Conservation (phyloP, 2,888 invertebrate species). For the Agonopterix heracliana region DNA sequence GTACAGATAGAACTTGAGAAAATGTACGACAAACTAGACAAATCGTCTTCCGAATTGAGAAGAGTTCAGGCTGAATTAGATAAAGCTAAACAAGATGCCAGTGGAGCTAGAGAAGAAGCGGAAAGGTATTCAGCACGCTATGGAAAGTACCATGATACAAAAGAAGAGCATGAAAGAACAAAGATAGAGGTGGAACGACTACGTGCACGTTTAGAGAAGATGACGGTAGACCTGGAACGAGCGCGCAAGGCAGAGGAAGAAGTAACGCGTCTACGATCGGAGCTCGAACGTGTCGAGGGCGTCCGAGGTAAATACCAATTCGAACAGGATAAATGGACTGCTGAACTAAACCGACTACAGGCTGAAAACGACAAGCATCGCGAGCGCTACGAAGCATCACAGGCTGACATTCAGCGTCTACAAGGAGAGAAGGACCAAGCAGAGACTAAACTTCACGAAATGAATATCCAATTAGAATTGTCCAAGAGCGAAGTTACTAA, state of each 20-base stretch:
- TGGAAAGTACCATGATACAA: constrained; percentile 85
- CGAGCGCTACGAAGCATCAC: constrained; percentile 84
- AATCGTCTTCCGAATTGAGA: constrained; percentile 87
- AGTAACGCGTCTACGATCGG: constrained; percentile 79
- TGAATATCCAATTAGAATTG: constrained; percentile 87
- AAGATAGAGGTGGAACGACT: constrained; percentile 89
- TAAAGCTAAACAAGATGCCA: constrained; percentile 81
- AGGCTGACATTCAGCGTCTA: constrained; percentile 83
- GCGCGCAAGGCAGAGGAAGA: constrained; percentile 83
- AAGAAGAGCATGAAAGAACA: constrained; percentile 85
- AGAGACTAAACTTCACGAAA: constrained; percentile 83
- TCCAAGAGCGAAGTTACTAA: constrained; percentile 87
- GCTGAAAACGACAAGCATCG: constrained; percentile 83
- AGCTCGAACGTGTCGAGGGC: constrained; percentile 84
- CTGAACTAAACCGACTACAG: constrained; percentile 85
- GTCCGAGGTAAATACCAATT: constrained; percentile 79
- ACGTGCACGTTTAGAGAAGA: constrained; percentile 87
- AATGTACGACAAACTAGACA: constrained; percentile 93
- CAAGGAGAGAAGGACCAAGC: constrained; percentile 80
- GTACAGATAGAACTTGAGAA: constrained; percentile 92
- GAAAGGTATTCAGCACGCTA: constrained; percentile 83
- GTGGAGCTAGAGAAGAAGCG: constrained; percentile 87
- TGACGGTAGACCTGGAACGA: constrained; percentile 85
- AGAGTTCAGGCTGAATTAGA: constrained; percentile 88
- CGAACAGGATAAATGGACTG: constrained; percentile 73